Evolutionary conservation across 2,113 vertebrate species (phyloP), one percentile per base, ranked within the genome.

Genomic region (Perca flavescens): DNA sequence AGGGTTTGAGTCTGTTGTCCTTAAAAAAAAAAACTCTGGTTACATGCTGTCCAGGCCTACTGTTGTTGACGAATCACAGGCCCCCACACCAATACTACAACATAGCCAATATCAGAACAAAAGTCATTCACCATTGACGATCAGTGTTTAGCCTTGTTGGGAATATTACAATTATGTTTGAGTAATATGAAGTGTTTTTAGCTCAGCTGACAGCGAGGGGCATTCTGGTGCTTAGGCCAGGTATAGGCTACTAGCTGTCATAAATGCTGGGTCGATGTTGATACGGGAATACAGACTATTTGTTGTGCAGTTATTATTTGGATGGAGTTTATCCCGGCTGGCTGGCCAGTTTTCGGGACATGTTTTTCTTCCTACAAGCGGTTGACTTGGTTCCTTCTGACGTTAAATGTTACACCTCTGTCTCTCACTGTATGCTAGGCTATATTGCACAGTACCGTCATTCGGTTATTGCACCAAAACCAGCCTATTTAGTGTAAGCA

Each of bases 11-110:
- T 60, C 21, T 84, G 52, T n/a, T 71, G 80, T 80, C 43, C 47
- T 85, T 57, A 62, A 17, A 28, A 49, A 25, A 25, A 31, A 13
- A 22, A 36, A 56, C 74, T 83, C 71, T 3, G 36, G 71, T 84
- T 84, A 81, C 71, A 47, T 76, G 74, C 73, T 77, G 83, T 54
- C 34, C 36, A 53, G 67, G 36, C 47, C 25, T 31, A 4, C 53
- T 52, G 72, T 40, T 54, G 50, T 46, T 76, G 61, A 56, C 74
- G 16, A 10, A 31, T 4, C 58, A 43, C 47, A 69, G 64, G 21
- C 34, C 61, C 25, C 40, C 40, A 60, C 50, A 22, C 25, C 52
- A 53, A 21, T 36, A 3, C 34, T 7, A 66, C 28, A 52, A 40
- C 63, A 64, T 22, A 21, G 57, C 13, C 6, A 4, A 3, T 43